phyloP scores from a whole-genome alignment of 2,888 invertebrate species.

The Drosophila meridionalis region DNA sequence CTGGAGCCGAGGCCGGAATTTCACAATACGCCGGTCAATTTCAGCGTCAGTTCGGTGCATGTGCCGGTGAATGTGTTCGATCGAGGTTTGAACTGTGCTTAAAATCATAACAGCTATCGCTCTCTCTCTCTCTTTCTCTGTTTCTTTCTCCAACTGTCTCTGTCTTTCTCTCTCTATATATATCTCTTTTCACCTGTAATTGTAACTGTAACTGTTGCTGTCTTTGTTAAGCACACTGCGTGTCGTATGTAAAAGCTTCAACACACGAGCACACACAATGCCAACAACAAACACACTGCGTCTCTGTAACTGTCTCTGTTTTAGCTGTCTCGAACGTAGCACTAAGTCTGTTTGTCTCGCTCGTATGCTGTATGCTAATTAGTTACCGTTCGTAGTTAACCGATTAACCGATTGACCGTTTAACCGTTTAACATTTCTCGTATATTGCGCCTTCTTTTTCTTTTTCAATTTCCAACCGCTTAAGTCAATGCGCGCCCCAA shows the following conservation, averaged over 20 bases:
- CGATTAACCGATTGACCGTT: conserved; percentile 32
- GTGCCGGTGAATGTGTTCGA: conserved; percentile 98
- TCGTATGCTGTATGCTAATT: conserved; percentile 42
- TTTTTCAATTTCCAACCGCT: conserved; percentile 72
- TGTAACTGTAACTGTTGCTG: conserved; percentile 42
- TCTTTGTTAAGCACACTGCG: conserved; percentile 48
- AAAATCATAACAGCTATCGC: conserved; percentile 22
- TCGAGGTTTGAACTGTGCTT: conserved; percentile 87
- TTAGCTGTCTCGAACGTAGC: conserved; percentile 30
- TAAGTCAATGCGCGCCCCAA: conserved; percentile 69
- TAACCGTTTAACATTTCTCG: conserved; percentile 35
- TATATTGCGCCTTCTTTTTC: conserved; percentile 59
- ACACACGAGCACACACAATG: conserved; percentile 44
- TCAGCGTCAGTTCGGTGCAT: conserved; percentile 94
- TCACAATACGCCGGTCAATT: conserved; percentile 91
- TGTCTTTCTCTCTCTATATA: conserved; percentile 20
- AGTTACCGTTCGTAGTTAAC: conserved; percentile 31
- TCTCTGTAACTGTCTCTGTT: conserved; percentile 54
- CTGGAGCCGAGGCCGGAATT: conserved; percentile 91
- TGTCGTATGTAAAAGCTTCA: conserved; percentile 59
- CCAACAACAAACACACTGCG: conserved; percentile 33
- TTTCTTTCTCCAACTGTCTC: conserved; percentile 7
- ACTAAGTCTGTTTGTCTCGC: conserved; percentile 39
- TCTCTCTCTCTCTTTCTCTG: conserved; percentile 44
- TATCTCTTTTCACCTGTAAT: conserved; percentile 23